Evolutionary conservation across 2,113 vertebrate species (phyloP).

Genomic region (Pluvianellus socialis): DNA sequence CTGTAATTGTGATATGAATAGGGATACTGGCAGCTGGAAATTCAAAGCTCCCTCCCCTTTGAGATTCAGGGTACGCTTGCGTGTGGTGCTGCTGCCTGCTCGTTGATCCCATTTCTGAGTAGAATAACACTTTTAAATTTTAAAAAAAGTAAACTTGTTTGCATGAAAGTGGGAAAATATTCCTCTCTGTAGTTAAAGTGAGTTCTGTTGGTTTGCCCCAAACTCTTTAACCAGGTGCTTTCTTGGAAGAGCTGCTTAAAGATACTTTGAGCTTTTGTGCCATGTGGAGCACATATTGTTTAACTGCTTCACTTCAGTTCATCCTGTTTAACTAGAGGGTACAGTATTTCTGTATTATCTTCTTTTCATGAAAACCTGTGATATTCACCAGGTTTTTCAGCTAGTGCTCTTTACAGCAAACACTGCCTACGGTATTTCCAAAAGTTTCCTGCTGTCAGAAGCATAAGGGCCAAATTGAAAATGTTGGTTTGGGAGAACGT

Average conservation of each 20-base stretch:
- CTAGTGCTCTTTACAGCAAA: slow-evolving; percentile 31
- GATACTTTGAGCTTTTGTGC: background rate
- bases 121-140: background rate
- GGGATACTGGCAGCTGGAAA: background rate
- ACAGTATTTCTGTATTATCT: background rate
- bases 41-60: background rate
- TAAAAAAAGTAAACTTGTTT: background rate
- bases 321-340: background rate
- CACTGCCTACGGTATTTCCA: background rate
- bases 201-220: background rate
- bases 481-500: slow-evolving; percentile 49
- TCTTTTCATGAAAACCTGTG: background rate
- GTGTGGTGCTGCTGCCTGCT: background rate
- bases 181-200: background rate
- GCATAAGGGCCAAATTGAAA: slow-evolving; percentile 21
- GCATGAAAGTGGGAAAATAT: background rate
- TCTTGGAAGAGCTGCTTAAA: background rate
- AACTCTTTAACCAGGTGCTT: background rate
- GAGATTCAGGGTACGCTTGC: background rate
- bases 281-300: background rate
- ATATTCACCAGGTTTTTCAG: slow-evolving; percentile 20
- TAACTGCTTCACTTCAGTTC: background rate
- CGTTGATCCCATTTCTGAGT: background rate
- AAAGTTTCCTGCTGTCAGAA: slow-evolving; percentile 45
- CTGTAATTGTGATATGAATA: background rate